Percentiles rank a stretch among this genome's conserved stretches.
These are phyloP conservation scores for Drosophila virilis DNA, from an alignment of 1,140 invertebrate species.

Conservation along the genomic window DNA sequence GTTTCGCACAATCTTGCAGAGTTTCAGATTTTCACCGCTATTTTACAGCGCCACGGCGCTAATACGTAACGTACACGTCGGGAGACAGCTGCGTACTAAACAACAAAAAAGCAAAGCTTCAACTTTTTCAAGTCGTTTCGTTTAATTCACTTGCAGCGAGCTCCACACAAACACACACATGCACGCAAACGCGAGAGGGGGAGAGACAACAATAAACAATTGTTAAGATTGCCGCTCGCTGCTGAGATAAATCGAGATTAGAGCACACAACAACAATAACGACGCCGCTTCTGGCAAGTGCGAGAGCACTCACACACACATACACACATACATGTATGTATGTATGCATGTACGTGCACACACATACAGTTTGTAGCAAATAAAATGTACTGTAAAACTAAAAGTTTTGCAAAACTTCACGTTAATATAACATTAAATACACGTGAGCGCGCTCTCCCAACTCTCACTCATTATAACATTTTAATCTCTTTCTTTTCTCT, in stretches of 20 bases:
- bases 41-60: constrained; percentile 68
- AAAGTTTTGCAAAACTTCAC: constrained; percentile 22
- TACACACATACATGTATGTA: constrained; percentile 5
- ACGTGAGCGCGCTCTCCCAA: constrained; percentile 22
- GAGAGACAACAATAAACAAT: constrained; percentile 67
- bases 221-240: constrained; percentile 58
- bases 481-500: constrained; percentile 1
- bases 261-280: constrained; percentile 35
- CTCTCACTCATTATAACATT: neutral
- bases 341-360: neutral
- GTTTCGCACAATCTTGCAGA: constrained; percentile 31
- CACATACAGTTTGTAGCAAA: constrained; percentile 13
- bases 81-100: constrained; percentile 71
- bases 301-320: constrained; percentile 20
- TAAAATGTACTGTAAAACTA: constrained; percentile 12
- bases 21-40: constrained; percentile 62
- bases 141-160: constrained; percentile 73
- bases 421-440: constrained; percentile 22
- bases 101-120: constrained; percentile 75
- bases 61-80: constrained; percentile 72
- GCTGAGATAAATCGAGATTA: constrained; percentile 53
- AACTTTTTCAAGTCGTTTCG: constrained; percentile 80
- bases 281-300: constrained; percentile 28
- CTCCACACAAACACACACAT: constrained; percentile 39
- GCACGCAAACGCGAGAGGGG: constrained; percentile 23